Percentiles rank a stretch among this genome's conserved stretches.
Evolutionary conservation across 2,113 vertebrate genomes (phyloP).

Genomic region (Nesogale talazaci): DNA sequence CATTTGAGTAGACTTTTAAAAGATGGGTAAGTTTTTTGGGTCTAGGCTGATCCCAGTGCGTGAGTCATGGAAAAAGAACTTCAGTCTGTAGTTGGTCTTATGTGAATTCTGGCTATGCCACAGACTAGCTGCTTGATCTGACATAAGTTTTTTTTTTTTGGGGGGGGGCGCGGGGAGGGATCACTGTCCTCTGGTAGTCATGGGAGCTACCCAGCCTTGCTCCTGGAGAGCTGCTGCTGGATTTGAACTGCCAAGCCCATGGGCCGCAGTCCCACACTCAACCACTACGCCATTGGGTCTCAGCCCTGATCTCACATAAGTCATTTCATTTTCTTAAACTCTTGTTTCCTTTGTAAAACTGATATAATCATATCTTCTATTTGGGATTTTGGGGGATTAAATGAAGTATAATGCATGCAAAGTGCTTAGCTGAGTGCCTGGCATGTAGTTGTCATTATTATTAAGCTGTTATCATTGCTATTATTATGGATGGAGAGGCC

Average conservation of each 20-base stretch:
- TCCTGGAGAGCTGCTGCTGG: too few relatives aligned
- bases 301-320: conserved; percentile 8
- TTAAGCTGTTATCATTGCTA: conserved; percentile 21
- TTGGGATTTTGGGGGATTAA: conserved; percentile 26
- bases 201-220: too few relatives aligned
- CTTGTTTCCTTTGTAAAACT: background rate
- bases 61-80: background rate
- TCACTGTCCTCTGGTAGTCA: too few relatives aligned
- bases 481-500: background rate
- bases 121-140: conserved; percentile 22
- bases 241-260: too few relatives aligned
- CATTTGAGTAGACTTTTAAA: background rate
- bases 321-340: conserved; percentile 12
- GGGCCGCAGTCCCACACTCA: too few relatives aligned
- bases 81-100: background rate
- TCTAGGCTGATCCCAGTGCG: background rate
- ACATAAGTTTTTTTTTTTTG: conserved; percentile 25
- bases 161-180: too few relatives aligned
- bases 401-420: conserved; percentile 27
- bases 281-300: too few relatives aligned
- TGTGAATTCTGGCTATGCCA: background rate
- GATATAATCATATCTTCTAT: background rate
- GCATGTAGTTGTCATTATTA: background rate
- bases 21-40: background rate
- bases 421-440: background rate